Percentiles rank a stretch among this genome's conserved stretches.
These are phyloP conservation scores for Tethea ocularis DNA, from an alignment of 2,888 invertebrate genomes.

Conservation along the genomic window DNA sequence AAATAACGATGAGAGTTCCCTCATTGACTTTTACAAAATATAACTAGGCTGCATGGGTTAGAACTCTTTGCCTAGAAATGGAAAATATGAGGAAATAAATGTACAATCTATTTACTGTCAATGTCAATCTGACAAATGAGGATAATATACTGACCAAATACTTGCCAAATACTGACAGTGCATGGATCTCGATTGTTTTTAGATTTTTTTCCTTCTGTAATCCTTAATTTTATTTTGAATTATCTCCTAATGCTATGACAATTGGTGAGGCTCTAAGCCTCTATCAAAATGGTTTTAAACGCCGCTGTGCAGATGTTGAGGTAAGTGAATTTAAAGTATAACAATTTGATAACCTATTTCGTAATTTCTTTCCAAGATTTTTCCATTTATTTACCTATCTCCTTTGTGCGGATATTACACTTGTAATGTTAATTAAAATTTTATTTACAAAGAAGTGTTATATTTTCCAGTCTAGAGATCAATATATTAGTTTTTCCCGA, in stretches of 20 bases:
- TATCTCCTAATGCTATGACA: conserved; percentile 78
- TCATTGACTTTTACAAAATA: too few species aligned
- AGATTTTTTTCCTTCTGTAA: conserved; percentile 60
- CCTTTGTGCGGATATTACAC: background rate
- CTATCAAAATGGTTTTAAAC: conserved; percentile 88
- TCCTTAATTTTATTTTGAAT: conserved; percentile 55
- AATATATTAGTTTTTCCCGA: too few species aligned
- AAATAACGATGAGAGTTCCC: too few species aligned
- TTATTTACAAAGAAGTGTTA: background rate
- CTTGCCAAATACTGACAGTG: conserved; percentile 49
- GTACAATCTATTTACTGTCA: too few species aligned
- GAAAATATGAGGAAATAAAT: too few species aligned
- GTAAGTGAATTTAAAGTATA: conserved; percentile 82
- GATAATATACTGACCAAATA: too few species aligned
- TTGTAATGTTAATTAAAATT: too few species aligned
- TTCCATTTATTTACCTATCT: too few species aligned
- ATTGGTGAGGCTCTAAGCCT: conserved; percentile 77
- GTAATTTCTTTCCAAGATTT: conserved; percentile 19
- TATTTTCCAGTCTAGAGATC: too few species aligned
- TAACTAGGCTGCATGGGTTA: too few species aligned
- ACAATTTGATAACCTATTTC: conserved; percentile 31
- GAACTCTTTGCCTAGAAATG: too few species aligned
- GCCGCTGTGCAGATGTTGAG: conserved; percentile 90
- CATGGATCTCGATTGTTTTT: conserved; percentile 75
- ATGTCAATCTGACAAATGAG: conserved; percentile 29